Evolutionary conservation across 37 sponge, comb jelly and placozoan genomes (phyloP).

Genomic region (Geodia barretti): DNA sequence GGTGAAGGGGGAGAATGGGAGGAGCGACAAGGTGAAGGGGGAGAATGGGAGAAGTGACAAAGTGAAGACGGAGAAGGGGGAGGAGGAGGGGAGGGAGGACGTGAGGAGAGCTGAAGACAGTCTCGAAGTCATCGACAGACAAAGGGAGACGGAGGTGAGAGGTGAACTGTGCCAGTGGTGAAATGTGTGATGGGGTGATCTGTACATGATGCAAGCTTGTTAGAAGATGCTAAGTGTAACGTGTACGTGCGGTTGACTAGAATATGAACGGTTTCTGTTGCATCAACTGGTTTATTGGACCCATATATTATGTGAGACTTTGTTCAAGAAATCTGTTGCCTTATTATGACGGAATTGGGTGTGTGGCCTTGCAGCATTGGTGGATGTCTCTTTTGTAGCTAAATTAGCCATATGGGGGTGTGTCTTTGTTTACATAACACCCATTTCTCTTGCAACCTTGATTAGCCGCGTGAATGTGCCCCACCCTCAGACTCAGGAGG

Average conservation of each 20-base stretch:
- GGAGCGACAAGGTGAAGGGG: neutral
- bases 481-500: neutral
- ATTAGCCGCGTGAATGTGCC: neutral
- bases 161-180: no score
- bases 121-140: constrained; percentile 19
- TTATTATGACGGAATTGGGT: no score
- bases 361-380: no score
- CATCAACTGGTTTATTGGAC: neutral
- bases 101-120: constrained; percentile 14
- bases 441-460: no score
- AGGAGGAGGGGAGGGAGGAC: constrained; percentile 17
- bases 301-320: no score
- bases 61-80: constrained; percentile 1
- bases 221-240: neutral
- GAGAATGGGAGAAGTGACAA: neutral
- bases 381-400: no score
- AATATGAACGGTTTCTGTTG: neutral
- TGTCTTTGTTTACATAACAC: no score
- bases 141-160: constrained; percentile 8
- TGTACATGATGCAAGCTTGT: neutral
- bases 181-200: neutral
- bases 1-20: neutral
- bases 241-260: neutral
- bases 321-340: no score
- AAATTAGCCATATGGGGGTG: no score